Base-by-base conservation (phyloP, 2,888 invertebrate genomes). In the Hymenopus coronatus region DNA sequence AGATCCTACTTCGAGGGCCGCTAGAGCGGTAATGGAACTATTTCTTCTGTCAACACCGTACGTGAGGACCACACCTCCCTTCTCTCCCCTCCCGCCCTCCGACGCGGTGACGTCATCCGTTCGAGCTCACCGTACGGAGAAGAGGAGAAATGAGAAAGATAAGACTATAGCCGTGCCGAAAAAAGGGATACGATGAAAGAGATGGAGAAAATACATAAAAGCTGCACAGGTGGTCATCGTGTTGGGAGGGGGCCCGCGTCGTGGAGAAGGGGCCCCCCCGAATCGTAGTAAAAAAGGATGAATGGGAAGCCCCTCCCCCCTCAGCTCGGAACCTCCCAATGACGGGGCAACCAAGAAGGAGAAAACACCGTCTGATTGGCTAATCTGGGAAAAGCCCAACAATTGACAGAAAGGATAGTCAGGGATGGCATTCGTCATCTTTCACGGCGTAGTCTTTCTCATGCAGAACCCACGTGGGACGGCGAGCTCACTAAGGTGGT, bases 301-400 rank as follows among this genome's bases (percentile, higher is more conserved):
- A 90, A 90, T 90, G 90, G 88, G 70, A 86, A 83, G 89, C 88
- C 89, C 89, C 90, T 88, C 88, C 90, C 87, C 88, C 87, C 83
- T 30, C 82, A 40, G n/a, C n/a, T 82, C 88, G 85, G 46, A 85
- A 40, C 82, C 88, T 85, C 85, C 88, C 88, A 88, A 82, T 88
- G 88, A 88, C 85, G 88, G 40, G 82, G 40, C 81, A 88, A 70
- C 87, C 28, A 81, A 15, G 82, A 84, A 46, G 40, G 82, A 81
- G 85, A 54, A n/a, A 40, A 88, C 84, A 81, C 84, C 84, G 30
- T 82, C 54, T 88, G 87, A 89, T 89, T 89, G 89, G 90, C 89
- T 81, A 84, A 84, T 70, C 81, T 83, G 88, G 89, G 88, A 88
- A 88, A 88, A 83, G 82, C 89, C 89, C 88, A 33, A 87, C 82